Evolutionary conservation across 2,888 invertebrate species (phyloP).

Genomic region (Capitulum mitella): DNA sequence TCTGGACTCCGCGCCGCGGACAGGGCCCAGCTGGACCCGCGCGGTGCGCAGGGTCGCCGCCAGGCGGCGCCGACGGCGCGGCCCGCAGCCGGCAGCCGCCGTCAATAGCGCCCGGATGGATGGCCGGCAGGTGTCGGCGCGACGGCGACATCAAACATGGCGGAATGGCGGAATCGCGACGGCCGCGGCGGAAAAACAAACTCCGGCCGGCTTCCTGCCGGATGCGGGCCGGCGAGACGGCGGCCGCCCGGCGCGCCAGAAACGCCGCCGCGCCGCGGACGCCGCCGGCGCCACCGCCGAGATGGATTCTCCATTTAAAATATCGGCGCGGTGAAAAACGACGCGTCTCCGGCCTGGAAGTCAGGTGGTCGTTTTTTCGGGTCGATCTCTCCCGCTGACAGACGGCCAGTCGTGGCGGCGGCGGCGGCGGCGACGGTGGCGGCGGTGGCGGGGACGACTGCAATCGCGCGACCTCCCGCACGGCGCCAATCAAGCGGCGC

Average conservation of each 20-base stretch:
- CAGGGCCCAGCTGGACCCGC: no score
- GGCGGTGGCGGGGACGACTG: not conserved
- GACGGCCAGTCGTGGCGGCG: not conserved
- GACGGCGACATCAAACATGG: slow-evolving; percentile 15
- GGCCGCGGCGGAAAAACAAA: slow-evolving; percentile 4
- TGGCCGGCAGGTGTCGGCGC: not conserved
- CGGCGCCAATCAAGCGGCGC: slow-evolving; percentile 64
- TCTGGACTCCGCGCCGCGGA: no score
- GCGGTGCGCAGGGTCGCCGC: no score
- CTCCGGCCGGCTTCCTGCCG: not conserved
- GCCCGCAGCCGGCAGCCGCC: slow-evolving; percentile 66
- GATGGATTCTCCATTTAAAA: not conserved
- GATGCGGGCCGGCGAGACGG: not conserved
- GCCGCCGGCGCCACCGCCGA: not conserved
- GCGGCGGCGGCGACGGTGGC: not conserved
- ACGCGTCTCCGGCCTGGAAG: not conserved
- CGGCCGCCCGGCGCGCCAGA: not conserved
- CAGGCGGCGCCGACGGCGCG: not conserved
- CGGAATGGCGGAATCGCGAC: not conserved
- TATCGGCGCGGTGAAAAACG: not conserved
- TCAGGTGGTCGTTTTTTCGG: not conserved
- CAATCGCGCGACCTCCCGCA: not conserved
- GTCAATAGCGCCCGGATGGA: slow-evolving; percentile 27
- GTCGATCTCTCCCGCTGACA: not conserved
- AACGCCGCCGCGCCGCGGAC: not conserved